A percentile compares a stretch with the other conserved stretches of the same genome.
phyloP scores from a whole-genome alignment of 2,113 vertebrate genomes.

The Poeciliopsis turrubarensis region DNA sequence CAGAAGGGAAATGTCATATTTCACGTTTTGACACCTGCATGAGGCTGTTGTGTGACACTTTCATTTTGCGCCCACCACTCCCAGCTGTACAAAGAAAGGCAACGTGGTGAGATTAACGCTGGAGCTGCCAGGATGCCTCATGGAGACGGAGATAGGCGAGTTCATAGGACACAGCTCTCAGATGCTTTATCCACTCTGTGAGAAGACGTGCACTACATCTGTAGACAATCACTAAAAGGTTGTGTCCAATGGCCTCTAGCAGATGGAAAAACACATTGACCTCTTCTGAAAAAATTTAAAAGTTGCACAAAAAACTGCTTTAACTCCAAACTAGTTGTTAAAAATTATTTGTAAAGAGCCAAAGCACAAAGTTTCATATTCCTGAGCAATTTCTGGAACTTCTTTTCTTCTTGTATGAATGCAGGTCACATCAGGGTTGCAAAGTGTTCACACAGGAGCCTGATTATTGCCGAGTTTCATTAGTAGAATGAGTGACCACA shows the following conservation, averaged over 20 bases:
- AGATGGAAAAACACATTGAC: background rate
- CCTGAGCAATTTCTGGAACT: no score
- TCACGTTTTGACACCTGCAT: conserved; percentile 73
- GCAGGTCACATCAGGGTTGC: no score
- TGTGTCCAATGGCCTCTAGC: conserved; percentile 31
- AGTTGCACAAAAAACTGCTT: no score
- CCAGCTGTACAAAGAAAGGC: conserved; percentile 57
- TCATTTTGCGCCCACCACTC: conserved; percentile 71
- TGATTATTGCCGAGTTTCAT: no score
- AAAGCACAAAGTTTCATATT: no score
- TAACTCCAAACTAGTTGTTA: no score
- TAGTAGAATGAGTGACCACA: no score
- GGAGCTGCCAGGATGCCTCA: conserved; percentile 41
- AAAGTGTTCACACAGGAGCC: no score
- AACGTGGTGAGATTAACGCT: conserved; percentile 37
- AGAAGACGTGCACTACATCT: conserved; percentile 48
- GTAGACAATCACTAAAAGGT: conserved; percentile 51
- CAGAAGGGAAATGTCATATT: conserved; percentile 72
- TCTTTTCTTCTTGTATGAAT: no score
- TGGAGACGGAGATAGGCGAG: conserved; percentile 17
- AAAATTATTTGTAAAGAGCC: no score
- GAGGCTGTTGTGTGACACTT: conserved; percentile 65
- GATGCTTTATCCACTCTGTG: conserved; percentile 50
- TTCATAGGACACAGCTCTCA: conserved; percentile 24
- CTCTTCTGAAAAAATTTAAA: no score